Evolutionary conservation across 2,113 vertebrate species (phyloP), one percentile per base, ranked within the genome.

Genomic region (Todiramphus saurophagus): DNA sequence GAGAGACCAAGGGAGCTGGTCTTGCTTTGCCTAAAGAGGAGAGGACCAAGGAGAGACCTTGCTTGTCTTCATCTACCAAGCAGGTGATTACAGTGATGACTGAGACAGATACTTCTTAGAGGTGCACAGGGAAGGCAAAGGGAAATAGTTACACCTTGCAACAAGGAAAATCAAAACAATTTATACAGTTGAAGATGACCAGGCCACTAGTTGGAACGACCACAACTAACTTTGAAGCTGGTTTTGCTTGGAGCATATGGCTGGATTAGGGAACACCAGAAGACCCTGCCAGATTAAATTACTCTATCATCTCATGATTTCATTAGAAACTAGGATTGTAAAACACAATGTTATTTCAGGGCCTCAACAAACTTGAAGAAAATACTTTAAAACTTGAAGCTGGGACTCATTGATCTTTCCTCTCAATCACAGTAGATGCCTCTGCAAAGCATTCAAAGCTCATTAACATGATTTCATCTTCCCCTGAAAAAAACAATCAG

Each of bases 81-180:
- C 0, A 0, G 4, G 11, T 55, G 7, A 10, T 9, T 41, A 44
- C 8, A 82, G 7, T 1, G 5, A 19, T 27, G 12, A n/a, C n/a
- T 51, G 21, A 60, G 48, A n/a, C 11, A 28, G 9, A 28, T 44
- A 67, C 43, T 68, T 51, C 39, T 30, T 55, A 56, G 11, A 46
- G 23, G 7, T 39, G 25, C 30, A 48, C 20, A 43, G 15, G 19
- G 16, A 66, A 51, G 44, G 12, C 13, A 73, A 68, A 82, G 4
- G 13, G 5, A 8, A 82, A 31, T 5, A 62, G 23, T 2, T 1
- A 0, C 20, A 53, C 4, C n/a, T 48, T 58, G 30, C 20, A 77
- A 46, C 18, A 81, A 48, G 6, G 14, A 27, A 86, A 83, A 69
- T 2, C 3, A 48, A 64, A 80, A 5, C 3, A 19, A 2, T 8